These are phyloP conservation scores for Aspidoscelis tigris DNA, from an alignment of 2,113 vertebrate species.

Conservation along the genomic window DNA sequence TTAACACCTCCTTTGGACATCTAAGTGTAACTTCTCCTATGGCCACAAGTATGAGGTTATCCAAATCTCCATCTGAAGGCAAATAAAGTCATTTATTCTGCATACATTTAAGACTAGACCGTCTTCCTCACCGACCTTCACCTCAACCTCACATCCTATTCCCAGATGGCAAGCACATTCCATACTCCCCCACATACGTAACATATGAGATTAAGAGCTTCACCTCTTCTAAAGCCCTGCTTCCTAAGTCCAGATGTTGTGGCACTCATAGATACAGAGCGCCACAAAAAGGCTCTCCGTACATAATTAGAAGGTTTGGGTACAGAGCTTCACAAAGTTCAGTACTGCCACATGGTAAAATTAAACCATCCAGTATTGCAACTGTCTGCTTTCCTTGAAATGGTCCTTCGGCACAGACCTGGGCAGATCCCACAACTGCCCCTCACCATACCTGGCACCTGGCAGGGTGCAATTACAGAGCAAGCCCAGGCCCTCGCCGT, in stretches of 20 bases:
- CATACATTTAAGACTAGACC: no score
- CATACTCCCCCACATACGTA: background rate
- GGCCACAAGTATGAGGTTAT: background rate
- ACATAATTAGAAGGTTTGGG: background rate
- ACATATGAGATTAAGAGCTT: background rate
- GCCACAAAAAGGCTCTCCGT: background rate
- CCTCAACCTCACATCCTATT: background rate
- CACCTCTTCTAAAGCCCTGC: background rate
- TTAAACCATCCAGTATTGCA: background rate
- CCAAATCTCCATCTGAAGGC: background rate
- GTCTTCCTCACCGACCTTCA: background rate
- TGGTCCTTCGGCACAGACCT: no score
- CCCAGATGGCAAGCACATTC: conserved; percentile 28
- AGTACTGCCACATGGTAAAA: background rate
- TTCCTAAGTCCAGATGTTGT: background rate
- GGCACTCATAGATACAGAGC: background rate
- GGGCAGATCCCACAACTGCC: no score
- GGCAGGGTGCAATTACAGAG: no score
- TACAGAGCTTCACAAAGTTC: background rate
- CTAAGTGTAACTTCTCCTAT: background rate
- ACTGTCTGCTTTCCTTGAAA: background rate
- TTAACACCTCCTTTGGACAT: background rate
- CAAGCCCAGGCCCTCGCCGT: no score
- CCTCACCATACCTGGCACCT: no score
- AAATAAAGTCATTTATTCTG: background rate